phyloP scores from a whole-genome alignment of 2,888 invertebrate species.

The Cephus rjabovi region DNA sequence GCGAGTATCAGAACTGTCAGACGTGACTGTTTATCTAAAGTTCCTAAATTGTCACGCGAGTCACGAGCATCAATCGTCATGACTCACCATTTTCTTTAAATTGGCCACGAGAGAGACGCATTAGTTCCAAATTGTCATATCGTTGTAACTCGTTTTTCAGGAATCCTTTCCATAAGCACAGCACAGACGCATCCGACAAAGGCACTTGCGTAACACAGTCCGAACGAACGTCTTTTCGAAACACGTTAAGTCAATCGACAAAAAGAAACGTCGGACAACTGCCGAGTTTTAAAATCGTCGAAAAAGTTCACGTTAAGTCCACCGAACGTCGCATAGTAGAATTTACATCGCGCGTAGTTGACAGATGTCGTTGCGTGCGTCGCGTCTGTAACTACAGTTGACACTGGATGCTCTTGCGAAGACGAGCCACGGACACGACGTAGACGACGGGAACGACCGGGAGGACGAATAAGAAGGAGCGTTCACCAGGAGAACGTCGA shows the following conservation, averaged over 20 bases:
- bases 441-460: background rate
- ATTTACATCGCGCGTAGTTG: background rate
- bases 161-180: background rate
- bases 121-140: background rate
- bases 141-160: too few relatives aligned
- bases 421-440: background rate
- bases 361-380: background rate
- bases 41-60: background rate
- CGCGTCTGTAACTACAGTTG: background rate
- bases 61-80: background rate
- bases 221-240: background rate
- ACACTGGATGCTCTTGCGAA: background rate
- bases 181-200: background rate
- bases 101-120: background rate
- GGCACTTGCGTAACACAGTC: background rate
- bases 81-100: background rate
- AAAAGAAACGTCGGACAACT: background rate
- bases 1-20: background rate
- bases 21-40: background rate
- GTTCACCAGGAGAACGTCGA: slow-evolving; percentile 39
- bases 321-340: background rate
- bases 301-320: background rate
- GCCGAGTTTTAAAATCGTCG: background rate
- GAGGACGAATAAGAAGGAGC: slow-evolving; percentile 20
- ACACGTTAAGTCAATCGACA: background rate